Conservation (phyloP, 2,888 invertebrate species). For the Temnothorax rugatulus region DNA sequence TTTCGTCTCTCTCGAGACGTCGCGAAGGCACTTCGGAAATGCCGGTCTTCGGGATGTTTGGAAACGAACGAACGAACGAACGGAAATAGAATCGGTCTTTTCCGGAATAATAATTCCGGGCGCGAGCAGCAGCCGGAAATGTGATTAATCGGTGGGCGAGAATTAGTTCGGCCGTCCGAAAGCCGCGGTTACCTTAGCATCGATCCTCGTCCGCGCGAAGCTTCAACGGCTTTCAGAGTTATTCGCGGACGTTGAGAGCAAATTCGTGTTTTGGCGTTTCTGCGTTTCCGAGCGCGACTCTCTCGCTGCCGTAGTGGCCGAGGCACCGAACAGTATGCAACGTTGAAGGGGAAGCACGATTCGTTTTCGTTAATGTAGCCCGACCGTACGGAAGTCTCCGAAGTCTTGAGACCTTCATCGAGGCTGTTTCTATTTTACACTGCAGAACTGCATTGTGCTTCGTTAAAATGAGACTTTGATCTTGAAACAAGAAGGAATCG, state of each 20-base stretch:
- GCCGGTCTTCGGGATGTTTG: neutral
- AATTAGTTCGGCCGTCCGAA: constrained; percentile 52
- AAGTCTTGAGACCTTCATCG: constrained; percentile 37
- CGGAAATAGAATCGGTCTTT: neutral
- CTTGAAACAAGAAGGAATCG: neutral
- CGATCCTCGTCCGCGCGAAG: constrained; percentile 53
- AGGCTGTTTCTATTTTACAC: neutral
- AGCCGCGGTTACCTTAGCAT: constrained; percentile 57
- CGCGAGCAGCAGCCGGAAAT: neutral
- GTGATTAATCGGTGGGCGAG: constrained; percentile 48
- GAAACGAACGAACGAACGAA: neutral
- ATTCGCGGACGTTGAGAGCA: constrained; percentile 62
- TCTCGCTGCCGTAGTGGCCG: constrained; percentile 33
- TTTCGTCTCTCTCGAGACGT: neutral
- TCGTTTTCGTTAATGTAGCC: constrained; percentile 55
- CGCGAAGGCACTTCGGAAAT: neutral
- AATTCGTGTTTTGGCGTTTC: constrained; percentile 66
- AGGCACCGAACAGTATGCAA: constrained; percentile 38
- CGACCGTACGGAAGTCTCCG: constrained; percentile 17
- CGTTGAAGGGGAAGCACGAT: constrained; percentile 44
- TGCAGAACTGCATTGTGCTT: constrained; percentile 26
- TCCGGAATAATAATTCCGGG: constrained; percentile 22
- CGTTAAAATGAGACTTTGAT: constrained; percentile 14
- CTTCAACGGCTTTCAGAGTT: constrained; percentile 62
- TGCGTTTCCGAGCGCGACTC: constrained; percentile 48